Base-by-base conservation (phyloP, 2,113 vertebrate species). In the Zapornia atra region DNA sequence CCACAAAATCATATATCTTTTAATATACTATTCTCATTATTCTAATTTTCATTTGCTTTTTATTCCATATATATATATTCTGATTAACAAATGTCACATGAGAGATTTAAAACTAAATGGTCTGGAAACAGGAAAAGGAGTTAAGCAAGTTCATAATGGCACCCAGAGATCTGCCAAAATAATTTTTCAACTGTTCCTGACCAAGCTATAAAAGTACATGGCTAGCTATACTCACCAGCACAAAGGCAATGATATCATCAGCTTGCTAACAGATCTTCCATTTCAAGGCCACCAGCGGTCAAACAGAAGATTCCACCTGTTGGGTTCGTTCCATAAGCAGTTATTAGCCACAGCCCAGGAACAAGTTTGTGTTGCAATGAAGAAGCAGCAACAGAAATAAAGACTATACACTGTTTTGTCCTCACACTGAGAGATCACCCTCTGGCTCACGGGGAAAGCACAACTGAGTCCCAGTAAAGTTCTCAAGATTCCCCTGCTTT, bases 101-200 rank as follows among this genome's bases (percentile, higher is more conserved):
- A 95, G 73, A 92, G 63, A 76, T 42, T 96, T 97, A 93, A 97
- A 97, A 97, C 87, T 92, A 86, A 92, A 91, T 25, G 76, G 79
- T 42, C 73, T 90, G 76, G 50, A 92, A 90, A 78, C 1, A 19
- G 59, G 70, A 91, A 97, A 91, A 93, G 60, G 51, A 93, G 89
- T 95, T 95, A 97, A 97, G 76, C 72, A 87, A 96, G 73, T 86
- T 93, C 90, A 88, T 91, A 97, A 95, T 76, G 59, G 65, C 75
- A 94, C 87, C 38, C 94, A 97, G 89, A 96, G 77, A 96, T 76
- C 46, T 88, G 83, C 85, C 92, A 94, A 82, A 96, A 80, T 59
- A 79, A 59, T 89, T 96, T 96, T 96, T 94, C 91, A 90, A 76
- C 69, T 77, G 28, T 17, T 96, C 77, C 59, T 6, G 4, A 40